phyloP scores from a whole-genome alignment of 2,113 vertebrate species.

The Chunga burmeisteri region DNA sequence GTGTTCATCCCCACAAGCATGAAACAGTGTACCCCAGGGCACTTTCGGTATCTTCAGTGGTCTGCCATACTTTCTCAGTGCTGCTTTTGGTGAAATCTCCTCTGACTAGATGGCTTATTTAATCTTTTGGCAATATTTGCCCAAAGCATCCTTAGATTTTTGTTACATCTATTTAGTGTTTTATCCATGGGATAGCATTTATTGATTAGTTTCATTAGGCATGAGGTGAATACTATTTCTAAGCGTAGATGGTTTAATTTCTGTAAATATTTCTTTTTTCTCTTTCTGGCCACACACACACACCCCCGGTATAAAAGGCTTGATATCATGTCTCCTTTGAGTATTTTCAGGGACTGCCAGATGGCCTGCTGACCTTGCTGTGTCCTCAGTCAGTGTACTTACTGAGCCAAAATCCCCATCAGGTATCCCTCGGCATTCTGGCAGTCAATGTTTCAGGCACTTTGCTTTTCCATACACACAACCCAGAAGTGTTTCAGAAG shows the following conservation, averaged over 20 bases:
- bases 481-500: not conserved
- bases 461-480: not conserved
- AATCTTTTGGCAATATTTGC: not conserved
- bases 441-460: accelerated
- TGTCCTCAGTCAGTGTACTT: not conserved
- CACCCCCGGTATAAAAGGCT: not conserved
- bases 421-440: not conserved
- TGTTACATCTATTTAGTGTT: not conserved
- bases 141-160: not conserved
- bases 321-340: not conserved
- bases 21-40: not conserved
- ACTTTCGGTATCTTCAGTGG: not conserved
- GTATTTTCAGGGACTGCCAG: not conserved
- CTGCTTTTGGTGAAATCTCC: not conserved
- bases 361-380: not conserved
- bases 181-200: not conserved
- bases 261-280: not conserved
- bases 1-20: not conserved
- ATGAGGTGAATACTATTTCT: not conserved
- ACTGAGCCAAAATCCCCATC: not conserved
- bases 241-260: not conserved
- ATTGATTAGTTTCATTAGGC: not conserved
- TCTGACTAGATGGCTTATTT: not conserved
- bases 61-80: not conserved
- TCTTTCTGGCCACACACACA: no score